Conservation (phyloP, 1,140 invertebrate species). For the Drosophila nannoptera region DNA sequence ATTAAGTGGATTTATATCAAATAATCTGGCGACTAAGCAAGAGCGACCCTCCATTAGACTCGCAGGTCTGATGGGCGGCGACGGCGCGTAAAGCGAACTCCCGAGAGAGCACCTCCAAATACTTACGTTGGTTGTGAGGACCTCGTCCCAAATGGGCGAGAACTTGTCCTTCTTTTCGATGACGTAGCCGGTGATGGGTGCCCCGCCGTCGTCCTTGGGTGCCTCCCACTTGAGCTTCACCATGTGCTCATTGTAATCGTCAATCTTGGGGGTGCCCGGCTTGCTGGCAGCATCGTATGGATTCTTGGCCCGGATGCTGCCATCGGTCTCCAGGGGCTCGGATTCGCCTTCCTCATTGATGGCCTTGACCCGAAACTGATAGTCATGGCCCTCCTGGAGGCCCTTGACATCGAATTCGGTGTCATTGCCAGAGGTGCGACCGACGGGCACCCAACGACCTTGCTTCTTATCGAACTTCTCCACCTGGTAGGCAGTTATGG, state of each 20-base stretch:
- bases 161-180: conserved; percentile 98
- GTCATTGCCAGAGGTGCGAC: conserved; percentile 86
- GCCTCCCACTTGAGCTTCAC: conserved; percentile 96
- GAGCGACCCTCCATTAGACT: too few species aligned
- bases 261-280: conserved; percentile 91
- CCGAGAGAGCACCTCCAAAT: neutral
- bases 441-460: conserved; percentile 95
- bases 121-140: conserved; percentile 86
- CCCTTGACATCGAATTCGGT: conserved; percentile 95
- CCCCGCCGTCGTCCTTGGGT: conserved; percentile 93
- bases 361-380: conserved; percentile 98
- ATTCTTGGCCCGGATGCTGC: conserved; percentile 81
- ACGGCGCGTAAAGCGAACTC: too few species aligned
- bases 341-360: conserved; percentile 98
- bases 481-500: conserved; percentile 96
- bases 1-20: neutral
- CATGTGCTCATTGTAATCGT: conserved; percentile 95
- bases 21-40: neutral
- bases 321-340: conserved; percentile 94
- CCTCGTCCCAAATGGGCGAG: conserved; percentile 92
- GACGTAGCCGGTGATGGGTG: conserved; percentile 96
- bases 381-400: conserved; percentile 95
- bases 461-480: conserved; percentile 97
- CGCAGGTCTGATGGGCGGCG: too few species aligned
- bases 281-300: conserved; percentile 89